These are phyloP conservation scores for Pandemis cinnamomeana DNA, from an alignment of 2,888 invertebrate species.

Conservation along the genomic window DNA sequence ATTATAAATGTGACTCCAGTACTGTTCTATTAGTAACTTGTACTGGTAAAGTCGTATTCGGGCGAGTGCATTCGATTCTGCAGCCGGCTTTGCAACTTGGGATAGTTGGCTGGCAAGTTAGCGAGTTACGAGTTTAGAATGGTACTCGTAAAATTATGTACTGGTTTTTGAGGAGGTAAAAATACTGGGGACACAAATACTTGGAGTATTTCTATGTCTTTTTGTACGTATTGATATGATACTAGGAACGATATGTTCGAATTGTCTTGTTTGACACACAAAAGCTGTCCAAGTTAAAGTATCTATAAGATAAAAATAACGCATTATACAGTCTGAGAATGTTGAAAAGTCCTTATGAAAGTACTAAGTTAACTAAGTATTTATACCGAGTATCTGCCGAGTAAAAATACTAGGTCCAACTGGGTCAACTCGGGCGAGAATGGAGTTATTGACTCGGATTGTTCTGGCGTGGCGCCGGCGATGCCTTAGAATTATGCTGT, in stretches of 20 bases:
- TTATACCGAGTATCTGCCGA: background rate
- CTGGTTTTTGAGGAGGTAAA: slow-evolving; percentile 9
- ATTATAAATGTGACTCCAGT: background rate
- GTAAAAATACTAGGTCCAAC: slow-evolving; percentile 5
- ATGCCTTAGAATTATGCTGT: slow-evolving; percentile 42
- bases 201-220: background rate
- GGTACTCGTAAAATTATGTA: slow-evolving; percentile 18
- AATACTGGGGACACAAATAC: background rate
- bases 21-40: background rate
- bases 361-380: background rate
- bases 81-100: slow-evolving; percentile 22
- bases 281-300: no score
- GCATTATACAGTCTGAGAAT: no score
- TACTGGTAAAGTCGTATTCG: slow-evolving; percentile 1
- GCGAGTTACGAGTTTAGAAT: slow-evolving; percentile 13
- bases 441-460: slow-evolving; percentile 55
- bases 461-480: slow-evolving; percentile 47
- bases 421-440: slow-evolving; percentile 1
- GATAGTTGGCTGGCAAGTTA: slow-evolving; percentile 27
- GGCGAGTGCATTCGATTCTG: slow-evolving; percentile 29
- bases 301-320: no score
- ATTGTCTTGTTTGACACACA: background rate
- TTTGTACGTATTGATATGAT: background rate
- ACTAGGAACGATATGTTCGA: no score
- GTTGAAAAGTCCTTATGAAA: no score